Evolutionary conservation across 2,888 invertebrate species (phyloP).

Genomic region (Odiellus spinosus): DNA sequence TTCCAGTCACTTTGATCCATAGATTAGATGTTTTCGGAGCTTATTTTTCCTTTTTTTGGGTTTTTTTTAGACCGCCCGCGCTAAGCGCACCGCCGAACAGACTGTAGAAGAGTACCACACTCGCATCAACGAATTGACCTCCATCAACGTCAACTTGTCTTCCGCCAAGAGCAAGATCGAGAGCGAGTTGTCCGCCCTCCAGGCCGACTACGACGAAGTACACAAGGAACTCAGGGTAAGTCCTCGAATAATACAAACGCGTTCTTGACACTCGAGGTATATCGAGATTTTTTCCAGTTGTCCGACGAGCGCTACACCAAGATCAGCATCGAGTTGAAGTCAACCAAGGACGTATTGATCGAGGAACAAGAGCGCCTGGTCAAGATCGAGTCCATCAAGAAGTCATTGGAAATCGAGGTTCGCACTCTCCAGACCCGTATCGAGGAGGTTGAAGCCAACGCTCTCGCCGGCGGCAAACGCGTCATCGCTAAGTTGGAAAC

Average conservation of each 20-base stretch:
- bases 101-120: conserved; percentile 76
- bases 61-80: conserved; percentile 57
- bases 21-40: neutral
- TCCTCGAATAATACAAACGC: neutral
- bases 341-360: conserved; percentile 80
- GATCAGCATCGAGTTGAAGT: conserved; percentile 77
- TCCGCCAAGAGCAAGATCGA: conserved; percentile 89
- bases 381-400: conserved; percentile 94
- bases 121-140: conserved; percentile 84
- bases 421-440: conserved; percentile 83
- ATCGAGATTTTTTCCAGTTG: conserved; percentile 32
- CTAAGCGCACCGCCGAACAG: conserved; percentile 75
- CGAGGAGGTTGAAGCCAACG: conserved; percentile 92
- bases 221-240: conserved; percentile 75
- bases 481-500: conserved; percentile 96
- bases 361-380: conserved; percentile 93
- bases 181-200: conserved; percentile 75
- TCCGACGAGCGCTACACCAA: conserved; percentile 87
- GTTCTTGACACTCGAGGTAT: neutral
- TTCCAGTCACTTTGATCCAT: neutral
- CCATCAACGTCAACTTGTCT: conserved; percentile 86
- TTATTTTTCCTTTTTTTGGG: conserved; percentile 5
- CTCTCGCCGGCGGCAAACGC: conserved; percentile 87
- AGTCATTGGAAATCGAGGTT: conserved; percentile 91
- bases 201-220: conserved; percentile 94